phyloP scores from a whole-genome alignment of 2,797 vertebrate species.

The Kryptolebias ocellatus region DNA sequence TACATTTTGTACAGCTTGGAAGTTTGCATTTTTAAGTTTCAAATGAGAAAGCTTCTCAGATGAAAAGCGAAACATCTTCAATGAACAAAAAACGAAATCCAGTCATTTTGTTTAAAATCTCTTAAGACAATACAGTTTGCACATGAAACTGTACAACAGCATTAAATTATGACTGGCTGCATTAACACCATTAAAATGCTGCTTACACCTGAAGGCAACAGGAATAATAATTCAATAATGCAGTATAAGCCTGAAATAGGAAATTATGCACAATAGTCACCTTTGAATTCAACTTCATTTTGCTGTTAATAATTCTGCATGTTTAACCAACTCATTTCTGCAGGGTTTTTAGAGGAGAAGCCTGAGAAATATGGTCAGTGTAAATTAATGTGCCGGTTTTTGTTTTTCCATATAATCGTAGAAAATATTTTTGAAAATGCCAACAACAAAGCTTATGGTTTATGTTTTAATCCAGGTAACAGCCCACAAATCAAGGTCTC shows the following conservation, averaged over 20 bases:
- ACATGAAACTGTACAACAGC: background rate
- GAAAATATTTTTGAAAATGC: background rate
- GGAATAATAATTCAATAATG: conserved; percentile 18
- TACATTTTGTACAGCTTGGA: background rate
- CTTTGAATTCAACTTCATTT: background rate
- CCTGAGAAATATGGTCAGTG: background rate
- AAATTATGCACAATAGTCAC: background rate
- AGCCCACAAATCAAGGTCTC: background rate
- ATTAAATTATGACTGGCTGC: conserved; percentile 7
- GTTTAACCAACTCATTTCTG: background rate
- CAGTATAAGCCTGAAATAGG: background rate
- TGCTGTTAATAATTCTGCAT: background rate
- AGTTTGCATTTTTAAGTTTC: too few species aligned
- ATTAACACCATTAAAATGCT: conserved; percentile 9
- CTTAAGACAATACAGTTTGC: too few species aligned
- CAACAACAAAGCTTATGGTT: background rate
- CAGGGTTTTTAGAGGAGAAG: background rate
- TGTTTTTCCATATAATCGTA: background rate
- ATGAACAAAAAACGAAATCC: too few species aligned
- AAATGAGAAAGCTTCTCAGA: too few species aligned
- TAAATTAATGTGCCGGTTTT: background rate
- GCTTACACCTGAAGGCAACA: conserved; percentile 10
- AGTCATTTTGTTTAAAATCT: too few species aligned
- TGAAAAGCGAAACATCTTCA: too few species aligned
- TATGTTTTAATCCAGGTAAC: background rate